Conservation (phyloP, 2,797 vertebrate species). For the Siniperca undulata region DNA sequence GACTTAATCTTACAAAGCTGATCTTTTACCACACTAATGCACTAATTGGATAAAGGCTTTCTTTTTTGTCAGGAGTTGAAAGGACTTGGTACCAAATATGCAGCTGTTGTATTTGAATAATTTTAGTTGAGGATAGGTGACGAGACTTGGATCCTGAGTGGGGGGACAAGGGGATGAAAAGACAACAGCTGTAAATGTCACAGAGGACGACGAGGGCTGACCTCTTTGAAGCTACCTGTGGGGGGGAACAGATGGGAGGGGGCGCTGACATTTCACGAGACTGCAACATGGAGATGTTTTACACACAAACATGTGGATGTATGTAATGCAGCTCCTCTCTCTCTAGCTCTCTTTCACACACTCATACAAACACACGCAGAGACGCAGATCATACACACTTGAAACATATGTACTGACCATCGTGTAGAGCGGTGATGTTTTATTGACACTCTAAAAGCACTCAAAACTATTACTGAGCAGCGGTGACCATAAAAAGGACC, state of each 20-base stretch:
- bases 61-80: conserved; percentile 26
- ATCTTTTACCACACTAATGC: conserved; percentile 17
- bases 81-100: conserved; percentile 26
- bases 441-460: conserved; percentile 29
- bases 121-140: conserved; percentile 48
- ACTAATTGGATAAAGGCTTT: conserved; percentile 37
- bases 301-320: conserved; percentile 44
- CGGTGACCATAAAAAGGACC: background rate
- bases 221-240: conserved; percentile 76
- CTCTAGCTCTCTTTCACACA: conserved; percentile 30
- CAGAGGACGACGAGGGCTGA: conserved; percentile 59
- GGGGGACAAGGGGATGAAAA: conserved; percentile 50
- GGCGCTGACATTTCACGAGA: conserved; percentile 78
- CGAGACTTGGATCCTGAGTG: conserved; percentile 40
- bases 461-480: conserved; percentile 13
- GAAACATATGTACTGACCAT: background rate
- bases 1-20: conserved; percentile 14
- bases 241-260: conserved; percentile 68
- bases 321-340: conserved; percentile 35
- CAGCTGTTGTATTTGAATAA: conserved; percentile 46
- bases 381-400: background rate
- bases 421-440: background rate
- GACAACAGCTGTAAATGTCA: conserved; percentile 79
- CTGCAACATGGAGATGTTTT: conserved; percentile 38
- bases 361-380: background rate